These are phyloP conservation scores for Anorthoa munda DNA, from an alignment of 2,888 invertebrate genomes.

Conservation along the genomic window DNA sequence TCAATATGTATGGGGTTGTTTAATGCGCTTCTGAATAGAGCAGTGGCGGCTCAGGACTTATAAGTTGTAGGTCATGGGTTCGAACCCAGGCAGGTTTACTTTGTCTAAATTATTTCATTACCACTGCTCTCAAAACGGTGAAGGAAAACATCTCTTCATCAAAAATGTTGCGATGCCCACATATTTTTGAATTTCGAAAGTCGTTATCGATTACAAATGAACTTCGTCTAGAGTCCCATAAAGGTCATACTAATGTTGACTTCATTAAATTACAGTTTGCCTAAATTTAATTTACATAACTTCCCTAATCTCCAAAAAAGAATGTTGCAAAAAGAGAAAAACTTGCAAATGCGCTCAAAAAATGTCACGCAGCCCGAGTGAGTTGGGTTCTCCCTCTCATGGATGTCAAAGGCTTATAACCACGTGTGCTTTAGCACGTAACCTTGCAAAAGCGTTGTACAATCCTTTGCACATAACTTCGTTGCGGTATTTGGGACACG, in stretches of 20 bases:
- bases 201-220: no score
- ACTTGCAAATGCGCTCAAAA: conserved; percentile 22
- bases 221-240: no score
- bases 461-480: conserved; percentile 33
- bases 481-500: conserved; percentile 25
- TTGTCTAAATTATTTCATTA: no score
- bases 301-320: neutral
- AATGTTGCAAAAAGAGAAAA: neutral
- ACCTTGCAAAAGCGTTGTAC: conserved; percentile 28
- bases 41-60: no score
- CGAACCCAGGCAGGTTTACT: no score
- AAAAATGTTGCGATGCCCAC: no score
- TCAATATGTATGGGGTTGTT: neutral
- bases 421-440: conserved; percentile 15
- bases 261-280: neutral
- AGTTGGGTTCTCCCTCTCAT: conserved; percentile 29
- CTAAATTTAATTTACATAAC: neutral
- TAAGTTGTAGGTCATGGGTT: no score
- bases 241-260: no score
- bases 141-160: no score
- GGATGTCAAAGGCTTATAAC: conserved; percentile 42
- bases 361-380: conserved; percentile 21
- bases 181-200: no score
- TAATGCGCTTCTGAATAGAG: no score
- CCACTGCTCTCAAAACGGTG: no score